Evolutionary conservation across 2,113 vertebrate species (phyloP), one percentile per base, ranked within the genome.

Genomic region (Tenebrosternarchus preto): DNA sequence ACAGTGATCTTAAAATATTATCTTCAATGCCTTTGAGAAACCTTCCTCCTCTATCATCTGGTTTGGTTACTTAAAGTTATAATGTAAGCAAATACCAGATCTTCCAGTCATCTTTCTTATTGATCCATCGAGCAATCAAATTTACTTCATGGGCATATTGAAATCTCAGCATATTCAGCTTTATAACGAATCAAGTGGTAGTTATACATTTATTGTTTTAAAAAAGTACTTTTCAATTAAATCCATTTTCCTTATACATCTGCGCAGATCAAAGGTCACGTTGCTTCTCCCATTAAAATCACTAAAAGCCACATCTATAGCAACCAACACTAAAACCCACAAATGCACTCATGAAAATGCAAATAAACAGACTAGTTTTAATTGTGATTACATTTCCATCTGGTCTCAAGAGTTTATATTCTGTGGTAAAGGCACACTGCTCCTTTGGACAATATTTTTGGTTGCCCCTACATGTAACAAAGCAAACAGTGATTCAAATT

Each of bases 351-450:
- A 22, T 4, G 20, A 2, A 36, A 4, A 68, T 11, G 31, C 6
- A 68, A 50, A n/a, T 22, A 31, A 22, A 53, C 17, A 74, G 22
- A 27, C 31, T 61, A 55, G 25, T 27, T 53, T 46, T 53, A 27
- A 53, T 19, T 50, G 36, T 20, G 25, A 36, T 36, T 60, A 20
- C 9, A n/a, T 5, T 70, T 68, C 22, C 3, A 63, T 8, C 22
- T 36, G n/a, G 29, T 27, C 59, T 55, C 27, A 43, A 73, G 78
- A 20, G 24, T 73, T 22, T 22, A 55, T 55, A 25, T 15, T 70
- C 29, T 31, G 77, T 25, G 20, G 19, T 50, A 60, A 77, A 80
- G 78, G 78, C 78, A 80, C 78, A 64, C 31, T 73, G 46, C 27
- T 73, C 43, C 39, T 72, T 80, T 72, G 68, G 57, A 64, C 57